Evolutionary conservation across 2,888 invertebrate species (phyloP).

Genomic region (Carpatolechia fugitivella): DNA sequence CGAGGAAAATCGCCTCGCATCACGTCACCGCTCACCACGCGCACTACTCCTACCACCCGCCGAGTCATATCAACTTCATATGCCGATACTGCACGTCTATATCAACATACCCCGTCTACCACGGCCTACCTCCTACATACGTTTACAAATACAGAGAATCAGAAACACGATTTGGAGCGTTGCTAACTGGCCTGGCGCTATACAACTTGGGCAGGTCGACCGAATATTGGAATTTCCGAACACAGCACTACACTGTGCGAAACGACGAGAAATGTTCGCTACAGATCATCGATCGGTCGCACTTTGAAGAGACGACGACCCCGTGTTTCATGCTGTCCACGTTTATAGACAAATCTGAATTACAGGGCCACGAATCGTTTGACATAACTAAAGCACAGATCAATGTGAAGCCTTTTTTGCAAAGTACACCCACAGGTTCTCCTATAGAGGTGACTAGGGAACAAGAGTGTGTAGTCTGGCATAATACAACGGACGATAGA

Average conservation of each 20-base stretch:
- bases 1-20: slow-evolving; percentile 26
- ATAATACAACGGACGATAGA: slow-evolving; percentile 48
- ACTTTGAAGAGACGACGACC: slow-evolving; percentile 56
- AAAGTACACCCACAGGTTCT: slow-evolving; percentile 25
- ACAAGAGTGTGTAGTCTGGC: slow-evolving; percentile 65
- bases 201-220: slow-evolving; percentile 62
- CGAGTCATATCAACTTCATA: slow-evolving; percentile 52
- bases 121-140: slow-evolving; percentile 58
- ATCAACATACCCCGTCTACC: slow-evolving; percentile 61
- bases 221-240: slow-evolving; percentile 38
- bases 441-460: slow-evolving; percentile 32
- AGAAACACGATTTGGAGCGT: slow-evolving; percentile 50
- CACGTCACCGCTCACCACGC: slow-evolving; percentile 56
- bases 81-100: slow-evolving; percentile 55
- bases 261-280: slow-evolving; percentile 57
- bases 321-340: slow-evolving; percentile 69
- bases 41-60: slow-evolving; percentile 65
- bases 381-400: slow-evolving; percentile 56
- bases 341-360: slow-evolving; percentile 46
- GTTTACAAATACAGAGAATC: slow-evolving; percentile 62
- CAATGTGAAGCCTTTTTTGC: slow-evolving; percentile 48
- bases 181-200: slow-evolving; percentile 62
- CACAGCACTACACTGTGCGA: slow-evolving; percentile 43
- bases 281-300: slow-evolving; percentile 52
- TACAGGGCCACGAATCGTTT: slow-evolving; percentile 37